Base-by-base conservation (phyloP, 2,888 invertebrate genomes). In the Meganola albula region DNA sequence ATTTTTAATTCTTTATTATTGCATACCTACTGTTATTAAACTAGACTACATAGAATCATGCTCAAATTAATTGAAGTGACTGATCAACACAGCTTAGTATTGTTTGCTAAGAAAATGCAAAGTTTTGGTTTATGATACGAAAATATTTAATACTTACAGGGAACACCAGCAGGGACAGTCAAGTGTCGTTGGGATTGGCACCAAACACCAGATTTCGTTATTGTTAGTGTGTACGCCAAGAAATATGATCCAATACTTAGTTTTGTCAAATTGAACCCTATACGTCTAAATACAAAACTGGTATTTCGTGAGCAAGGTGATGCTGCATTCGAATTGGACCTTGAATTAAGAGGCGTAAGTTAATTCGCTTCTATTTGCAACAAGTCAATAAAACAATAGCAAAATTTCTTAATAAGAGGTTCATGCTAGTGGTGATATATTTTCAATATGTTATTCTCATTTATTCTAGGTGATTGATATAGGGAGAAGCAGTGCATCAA, bases 171-270 rank as follows among this genome's bases (percentile, higher is more conserved):
- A 27, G 88, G 85, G 26, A 78, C 80, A 3, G 83, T 90, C 1
- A 87, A 90, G 36, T 98, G 98, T 65, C 90, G 97, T 12, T 92
- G 94, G 88, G 98, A 99, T 71, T 97, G 97, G 94, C 96, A 98
- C 79, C 98, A 99, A 84, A 98, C 98, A 0, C 91, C 91, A 0
- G 88, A 91, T 0, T 88, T 90, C 68, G 93, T 98, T 0, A 92
- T 94, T 38, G 90, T 98, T 27, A 93, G 97, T 20, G 89, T 98
- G 24, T 99, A 95, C 77, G 94, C 95, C 1, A 98, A 98, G 83
- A 91, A 94, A 53, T 94, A 96, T 63, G 90, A 95, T 52, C 96
- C 97, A 6, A 87, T 88, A 10, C 69, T 88, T 36, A 95, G 95
- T 40, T 79, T 68, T 32, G 87, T 99, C 1, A 91, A 94, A 79